Base-by-base conservation (phyloP, 1,140 invertebrate species). In the Drosophila suzukii region DNA sequence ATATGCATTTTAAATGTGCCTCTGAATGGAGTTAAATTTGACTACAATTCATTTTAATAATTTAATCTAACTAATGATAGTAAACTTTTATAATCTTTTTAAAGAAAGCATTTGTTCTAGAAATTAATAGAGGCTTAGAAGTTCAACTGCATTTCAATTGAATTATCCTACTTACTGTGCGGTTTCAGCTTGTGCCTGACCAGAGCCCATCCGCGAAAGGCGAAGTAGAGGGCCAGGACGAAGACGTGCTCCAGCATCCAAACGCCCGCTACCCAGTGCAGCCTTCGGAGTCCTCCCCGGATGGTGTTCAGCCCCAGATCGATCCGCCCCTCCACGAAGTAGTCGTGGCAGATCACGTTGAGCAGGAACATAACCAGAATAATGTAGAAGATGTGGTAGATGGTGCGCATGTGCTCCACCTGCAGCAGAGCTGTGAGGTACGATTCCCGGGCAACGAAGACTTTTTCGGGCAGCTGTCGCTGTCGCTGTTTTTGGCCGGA, bases 301-400 rank as follows among this genome's bases (percentile, higher is more conserved):
- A 94, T 93, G 13, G 93, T 92, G 49, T 71, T 91, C 46, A 94
- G 59, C 0, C 93, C 94, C 8, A 94, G 70, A 51, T 94, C 93
- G 68, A 94, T 93, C 74, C 93, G 81, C 86, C 96, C 96, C 62
- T 94, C 94, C 72, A 96, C 94, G 24, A 97, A 92, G 63, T 96
- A 93, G 89, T 97, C 97, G 75, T 95, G 94, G 10, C 95, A 93
- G 12, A 95, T 92, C 1, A 95, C 96, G 78, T 97, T 95, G 32
- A 97, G 91, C 49, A 96, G 93, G 59, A 97, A 93, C 47, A 97
- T 93, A 46, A 97, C 93, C 24, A 98, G 93, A 73, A 96, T 96
- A 44, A 95, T 95, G n/a, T 96, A 93, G 92, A 97, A 97, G 54
- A 98, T 95, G 92, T 98, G 95, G 90, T 97, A 96, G 59, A 98